phyloP scores from a whole-genome alignment of 2,888 invertebrate genomes.

The Stenotaenia linearis region DNA sequence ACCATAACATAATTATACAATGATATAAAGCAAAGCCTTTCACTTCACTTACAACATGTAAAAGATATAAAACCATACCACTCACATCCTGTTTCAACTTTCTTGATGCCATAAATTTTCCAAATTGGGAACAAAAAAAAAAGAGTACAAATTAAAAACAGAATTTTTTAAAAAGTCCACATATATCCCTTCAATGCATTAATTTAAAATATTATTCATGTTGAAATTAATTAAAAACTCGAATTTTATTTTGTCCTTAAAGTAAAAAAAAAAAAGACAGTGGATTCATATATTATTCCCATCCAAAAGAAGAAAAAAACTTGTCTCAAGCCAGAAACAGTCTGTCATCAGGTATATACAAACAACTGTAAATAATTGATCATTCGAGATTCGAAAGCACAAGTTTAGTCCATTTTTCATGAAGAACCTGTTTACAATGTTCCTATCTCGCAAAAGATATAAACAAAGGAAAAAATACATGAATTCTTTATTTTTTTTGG shows the following conservation, averaged over 20 bases:
- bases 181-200: background rate
- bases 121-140: background rate
- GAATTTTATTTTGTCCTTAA: background rate
- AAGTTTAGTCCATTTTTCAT: background rate
- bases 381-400: background rate
- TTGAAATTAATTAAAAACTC: background rate
- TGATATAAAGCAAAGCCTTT: too few relatives aligned
- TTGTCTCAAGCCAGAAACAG: background rate
- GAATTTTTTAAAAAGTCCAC: background rate
- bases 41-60: too few relatives aligned
- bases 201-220: background rate
- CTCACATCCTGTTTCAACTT: background rate
- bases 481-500: background rate
- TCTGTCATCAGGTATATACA: background rate
- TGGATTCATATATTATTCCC: background rate
- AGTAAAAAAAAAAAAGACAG: too few relatives aligned
- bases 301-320: background rate
- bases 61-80: too few relatives aligned
- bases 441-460: background rate
- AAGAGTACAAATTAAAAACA: background rate
- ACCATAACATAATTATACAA: too few relatives aligned
- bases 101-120: background rate
- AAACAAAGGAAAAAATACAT: background rate
- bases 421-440: background rate
- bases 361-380: conserved; percentile 15